Base-by-base conservation (phyloP, 2,888 invertebrate genomes). In the Cephus nigrinus region DNA sequence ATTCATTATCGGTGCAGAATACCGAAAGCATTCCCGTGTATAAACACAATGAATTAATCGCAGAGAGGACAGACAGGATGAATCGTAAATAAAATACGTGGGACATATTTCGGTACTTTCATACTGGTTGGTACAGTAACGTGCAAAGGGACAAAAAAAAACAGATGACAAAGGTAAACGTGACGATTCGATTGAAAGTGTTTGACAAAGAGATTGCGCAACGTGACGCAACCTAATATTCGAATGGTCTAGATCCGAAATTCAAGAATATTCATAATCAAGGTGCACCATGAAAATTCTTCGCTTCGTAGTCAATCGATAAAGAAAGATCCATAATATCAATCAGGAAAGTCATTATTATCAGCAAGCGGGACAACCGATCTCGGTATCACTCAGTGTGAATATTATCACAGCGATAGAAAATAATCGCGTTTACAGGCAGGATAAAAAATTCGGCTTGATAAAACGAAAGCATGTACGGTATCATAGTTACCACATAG, bases 401-500 rank as follows among this genome's bases (percentile, higher is more conserved):
- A 36, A 36, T 36, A 36, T 36, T 36, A 15, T 36, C 55, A 23
- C 5, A 40, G 2, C 15, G 23, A 55, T 55, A 9, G 23, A 75
- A 69, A 35, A 34, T 34, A 34, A 69, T 33, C n/a, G 35, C 34
- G 34, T 11, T 34, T n/a, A 33, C 35, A 74, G 74, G 74, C 74
- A 74, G 30, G 74, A 35, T 35, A 30, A 30, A 5, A 35, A 23
- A 35, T 12, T 23, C 2, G 23, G 11, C 12, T 33, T 30, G 15
- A 78, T 81, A 82, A 82, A 78, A 77, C 77, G 76, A 76, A 82
- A 78, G 78, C 78, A 80, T 76, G 2, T 55, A 55, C 55, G 15
- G 55, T 23, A 55, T 55, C 55, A 55, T 86, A 88, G 82, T 90
- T 88, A 89, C 91, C 91, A 86, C 93, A 93, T 85, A 88, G 88